Base-by-base conservation (phyloP, 2,888 invertebrate species). In the Graphium colonna region DNA sequence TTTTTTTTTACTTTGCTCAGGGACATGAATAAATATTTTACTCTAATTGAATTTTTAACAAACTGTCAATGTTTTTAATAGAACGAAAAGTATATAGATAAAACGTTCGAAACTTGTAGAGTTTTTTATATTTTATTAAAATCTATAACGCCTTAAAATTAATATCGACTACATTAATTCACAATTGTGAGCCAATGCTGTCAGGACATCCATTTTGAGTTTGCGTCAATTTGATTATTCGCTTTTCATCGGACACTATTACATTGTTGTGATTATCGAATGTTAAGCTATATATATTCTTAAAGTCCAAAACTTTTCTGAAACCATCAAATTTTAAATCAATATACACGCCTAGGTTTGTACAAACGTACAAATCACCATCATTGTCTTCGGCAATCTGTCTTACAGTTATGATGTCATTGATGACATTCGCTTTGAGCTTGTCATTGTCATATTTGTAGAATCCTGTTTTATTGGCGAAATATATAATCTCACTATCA, bases 201-300 rank as follows among this genome's bases (percentile, higher is more conserved):
- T 52, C 51, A 10, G 52, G 53, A 64, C 81, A 83, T 38, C 71
- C 69, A 18, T 50, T 46, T 1, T 61, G 43, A 63, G 73, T 81
- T 12, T 59, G 61, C 5, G 63, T 62, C 15, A 84, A 59, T 56
- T 60, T 74, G 16, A 78, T 58, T 51, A 85, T 71, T 56, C 68
- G 67, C 36, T 62, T 73, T 3, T 78, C 74, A 61, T 80, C 77
- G 1, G 84, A 80, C 51, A 73, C 66, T 18, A 85, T 71, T 7
- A 82, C 66, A 59, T 73, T 73, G 55, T 84, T 79, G 12, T 82
- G 70, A 36, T 56, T 77, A 60, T 84, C 85, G 49, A 84, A 83
- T 0, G 80, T 52, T 17, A 82, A 17, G 1, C 84, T 80, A 33
- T 72, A 72, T 2, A 81, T 53, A 60, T 75, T 74, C 48, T 68